Percentiles rank a stretch among this genome's conserved stretches.
Conservation (phyloP, 1,140 invertebrate genomes). For the Drosophila jambulina region DNA sequence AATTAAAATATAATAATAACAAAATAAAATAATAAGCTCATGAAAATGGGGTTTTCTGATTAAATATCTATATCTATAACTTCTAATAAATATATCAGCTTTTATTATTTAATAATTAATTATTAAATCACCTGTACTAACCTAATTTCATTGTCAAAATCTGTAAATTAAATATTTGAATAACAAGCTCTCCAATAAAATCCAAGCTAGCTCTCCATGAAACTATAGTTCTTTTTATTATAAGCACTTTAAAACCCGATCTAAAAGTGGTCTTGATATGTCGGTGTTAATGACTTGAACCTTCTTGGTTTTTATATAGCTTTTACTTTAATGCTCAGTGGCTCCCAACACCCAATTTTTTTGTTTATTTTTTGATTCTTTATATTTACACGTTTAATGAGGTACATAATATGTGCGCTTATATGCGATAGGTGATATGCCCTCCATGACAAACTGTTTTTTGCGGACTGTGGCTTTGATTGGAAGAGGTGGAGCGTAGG, state of each 20-base stretch:
- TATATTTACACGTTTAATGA: slow-evolving; percentile 31
- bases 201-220: background rate
- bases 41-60: no score
- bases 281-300: slow-evolving; percentile 4
- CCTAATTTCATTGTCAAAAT: no score
- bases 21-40: no score
- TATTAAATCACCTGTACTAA: no score
- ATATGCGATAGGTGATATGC: slow-evolving; percentile 17
- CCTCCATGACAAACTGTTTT: slow-evolving; percentile 35
- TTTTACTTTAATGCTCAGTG: slow-evolving; percentile 11
- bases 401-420: slow-evolving; percentile 28
- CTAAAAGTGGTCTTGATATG: background rate
- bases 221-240: background rate
- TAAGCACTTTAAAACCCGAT: background rate
- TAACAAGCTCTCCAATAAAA: background rate
- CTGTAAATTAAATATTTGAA: no score
- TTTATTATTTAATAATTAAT: no score
- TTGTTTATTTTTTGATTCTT: slow-evolving; percentile 32
- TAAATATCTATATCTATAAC: no score
- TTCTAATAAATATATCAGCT: no score
- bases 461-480: slow-evolving; percentile 10
- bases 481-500: background rate
- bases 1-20: no score
- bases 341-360: slow-evolving; percentile 14
- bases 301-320: background rate